Percentiles rank a stretch among this genome's conserved stretches.
These are phyloP conservation scores for Ooceraea biroi DNA, from an alignment of 1,140 invertebrate genomes.

Conservation along the genomic window DNA sequence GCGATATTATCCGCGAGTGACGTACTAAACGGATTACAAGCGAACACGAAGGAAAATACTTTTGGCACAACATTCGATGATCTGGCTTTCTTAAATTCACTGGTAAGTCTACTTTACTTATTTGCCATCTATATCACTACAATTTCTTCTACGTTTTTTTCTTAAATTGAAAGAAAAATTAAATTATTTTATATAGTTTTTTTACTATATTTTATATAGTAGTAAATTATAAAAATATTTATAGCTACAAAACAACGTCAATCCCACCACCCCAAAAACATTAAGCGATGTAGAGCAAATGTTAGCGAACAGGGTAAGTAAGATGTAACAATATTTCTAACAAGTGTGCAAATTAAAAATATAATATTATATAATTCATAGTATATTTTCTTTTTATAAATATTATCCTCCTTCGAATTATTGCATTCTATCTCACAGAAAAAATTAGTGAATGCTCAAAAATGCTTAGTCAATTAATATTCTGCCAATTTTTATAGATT, in stretches of 20 bases:
- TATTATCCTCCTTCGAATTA: too few species aligned
- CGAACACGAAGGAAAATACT: slow-evolving; percentile 74
- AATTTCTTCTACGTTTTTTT: slow-evolving; percentile 2
- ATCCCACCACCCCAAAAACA: slow-evolving; percentile 79
- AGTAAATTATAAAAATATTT: not conserved
- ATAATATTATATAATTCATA: not conserved
- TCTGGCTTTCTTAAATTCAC: slow-evolving; percentile 83
- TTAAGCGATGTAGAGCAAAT: slow-evolving; percentile 83
- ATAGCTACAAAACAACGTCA: slow-evolving; percentile 78
- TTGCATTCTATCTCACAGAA: not conserved
- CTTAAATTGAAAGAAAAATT: not conserved
- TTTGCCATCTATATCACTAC: not conserved
- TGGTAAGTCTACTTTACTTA: slow-evolving; percentile 76
- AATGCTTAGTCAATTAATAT: not conserved
- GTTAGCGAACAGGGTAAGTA: slow-evolving; percentile 82
- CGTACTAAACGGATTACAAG: not conserved
- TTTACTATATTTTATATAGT: not conserved
- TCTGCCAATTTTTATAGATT: slow-evolving; percentile 75
- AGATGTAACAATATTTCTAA: slow-evolving; percentile 21
- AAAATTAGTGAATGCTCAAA: not conserved
- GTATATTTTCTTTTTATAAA: not conserved
- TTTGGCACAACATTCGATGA: slow-evolving; percentile 84
- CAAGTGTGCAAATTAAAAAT: not conserved
- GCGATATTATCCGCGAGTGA: slow-evolving; percentile 1
- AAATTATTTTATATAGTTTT: not conserved